Percentiles rank a stretch among this genome's conserved stretches.
These are phyloP conservation scores for Atopsyche davidsoni DNA, from an alignment of 1,140 invertebrate genomes.

Conservation along the genomic window DNA sequence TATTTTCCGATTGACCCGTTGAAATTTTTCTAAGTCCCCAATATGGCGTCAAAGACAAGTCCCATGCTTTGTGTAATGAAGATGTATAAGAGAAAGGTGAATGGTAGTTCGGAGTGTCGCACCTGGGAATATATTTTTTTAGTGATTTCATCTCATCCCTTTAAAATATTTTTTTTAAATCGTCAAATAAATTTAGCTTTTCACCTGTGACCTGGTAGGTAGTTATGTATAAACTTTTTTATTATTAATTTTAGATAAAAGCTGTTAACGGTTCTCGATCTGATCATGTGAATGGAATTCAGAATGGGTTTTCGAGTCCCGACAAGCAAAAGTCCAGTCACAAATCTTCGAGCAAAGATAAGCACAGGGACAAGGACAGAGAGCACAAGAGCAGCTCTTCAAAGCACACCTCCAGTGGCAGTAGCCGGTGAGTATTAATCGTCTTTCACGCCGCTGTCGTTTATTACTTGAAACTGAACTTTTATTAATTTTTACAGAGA, in stretches of 20 bases:
- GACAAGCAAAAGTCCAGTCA: slow-evolving; percentile 59
- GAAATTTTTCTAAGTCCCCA: slow-evolving; percentile 78
- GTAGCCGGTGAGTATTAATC: slow-evolving; percentile 38
- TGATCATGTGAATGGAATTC: slow-evolving; percentile 63
- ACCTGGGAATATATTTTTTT: neutral
- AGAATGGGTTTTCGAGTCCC: slow-evolving; percentile 55
- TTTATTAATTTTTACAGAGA: slow-evolving; percentile 35
- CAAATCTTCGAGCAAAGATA: slow-evolving; percentile 65
- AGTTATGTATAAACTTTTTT: slow-evolving; percentile 6
- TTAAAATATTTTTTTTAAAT: neutral
- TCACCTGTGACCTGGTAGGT: slow-evolving; percentile 2
- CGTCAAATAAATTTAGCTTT: slow-evolving; percentile 9
- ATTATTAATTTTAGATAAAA: slow-evolving; percentile 18
- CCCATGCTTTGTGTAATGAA: slow-evolving; percentile 46
- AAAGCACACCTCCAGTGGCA: slow-evolving; percentile 42
- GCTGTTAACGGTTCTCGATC: slow-evolving; percentile 45
- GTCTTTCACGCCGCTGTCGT: neutral
- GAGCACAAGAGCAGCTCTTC: slow-evolving; percentile 52
- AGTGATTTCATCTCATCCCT: neutral
- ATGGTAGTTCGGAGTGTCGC: slow-evolving; percentile 14
- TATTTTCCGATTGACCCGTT: slow-evolving; percentile 40
- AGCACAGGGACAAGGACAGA: slow-evolving; percentile 57
- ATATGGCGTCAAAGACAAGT: slow-evolving; percentile 75
- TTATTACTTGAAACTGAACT: neutral
- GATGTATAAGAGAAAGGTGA: slow-evolving; percentile 20